Evolutionary conservation across 2,797 vertebrate genomes (phyloP).

Genomic region (Sternotherus odoratus): DNA sequence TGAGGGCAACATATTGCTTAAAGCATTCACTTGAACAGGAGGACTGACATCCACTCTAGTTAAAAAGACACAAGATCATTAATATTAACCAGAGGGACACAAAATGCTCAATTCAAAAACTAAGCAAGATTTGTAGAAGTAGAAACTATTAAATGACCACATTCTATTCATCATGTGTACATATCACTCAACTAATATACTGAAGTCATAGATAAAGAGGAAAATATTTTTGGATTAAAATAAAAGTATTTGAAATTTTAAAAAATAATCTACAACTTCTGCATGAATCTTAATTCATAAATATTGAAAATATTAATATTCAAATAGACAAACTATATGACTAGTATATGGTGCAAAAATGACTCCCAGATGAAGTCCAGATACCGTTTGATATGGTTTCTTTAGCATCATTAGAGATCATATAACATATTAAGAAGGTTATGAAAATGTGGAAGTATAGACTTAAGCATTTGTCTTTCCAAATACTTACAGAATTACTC

Average conservation of each 20-base stretch:
- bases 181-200: not conserved
- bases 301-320: not conserved
- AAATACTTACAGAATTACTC: not conserved
- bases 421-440: not conserved
- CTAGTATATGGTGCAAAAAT: not conserved
- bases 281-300: not conserved
- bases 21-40: slow-evolving; percentile 75
- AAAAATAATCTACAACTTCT: not conserved
- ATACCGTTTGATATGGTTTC: not conserved
- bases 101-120: slow-evolving; percentile 29
- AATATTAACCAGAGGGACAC: slow-evolving; percentile 1
- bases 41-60: slow-evolving; percentile 88
- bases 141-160: not conserved
- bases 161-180: not conserved
- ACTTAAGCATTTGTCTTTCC: not conserved
- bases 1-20: slow-evolving; percentile 81
- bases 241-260: not conserved
- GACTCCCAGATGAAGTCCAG: not conserved
- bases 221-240: not conserved
- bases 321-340: not conserved
- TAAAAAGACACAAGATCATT: slow-evolving; percentile 47
- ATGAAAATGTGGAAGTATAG: not conserved
- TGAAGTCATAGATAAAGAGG: not conserved
- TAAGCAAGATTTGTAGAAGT: slow-evolving; percentile 20
- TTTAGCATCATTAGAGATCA: not conserved